These are phyloP conservation scores for Zosterops japonicus DNA, from an alignment of 2,113 vertebrate species.

Conservation along the genomic window DNA sequence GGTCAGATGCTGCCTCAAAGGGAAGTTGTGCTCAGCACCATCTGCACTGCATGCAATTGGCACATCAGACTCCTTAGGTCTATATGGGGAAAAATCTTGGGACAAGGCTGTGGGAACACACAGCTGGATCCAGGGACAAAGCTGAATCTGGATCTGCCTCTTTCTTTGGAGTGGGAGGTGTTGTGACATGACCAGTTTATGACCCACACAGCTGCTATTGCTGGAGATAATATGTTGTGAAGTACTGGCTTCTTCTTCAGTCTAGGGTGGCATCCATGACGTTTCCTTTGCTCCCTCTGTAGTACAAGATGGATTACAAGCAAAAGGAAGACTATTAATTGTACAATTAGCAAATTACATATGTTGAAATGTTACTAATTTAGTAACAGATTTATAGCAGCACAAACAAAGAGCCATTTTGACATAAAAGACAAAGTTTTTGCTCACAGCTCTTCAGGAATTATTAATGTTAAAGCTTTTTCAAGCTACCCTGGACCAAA, in stretches of 20 bases:
- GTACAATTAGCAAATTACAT: conserved; percentile 30
- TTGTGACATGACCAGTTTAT: not conserved
- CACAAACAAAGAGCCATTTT: not conserved
- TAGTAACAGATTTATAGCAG: conserved; percentile 6
- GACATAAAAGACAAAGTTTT: not conserved
- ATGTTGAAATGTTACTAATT: not conserved
- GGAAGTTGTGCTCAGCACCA: fast-evolving
- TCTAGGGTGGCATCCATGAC: not conserved
- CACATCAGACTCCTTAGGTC: fast-evolving
- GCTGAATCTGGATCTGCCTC: not conserved
- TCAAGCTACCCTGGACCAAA: not conserved
- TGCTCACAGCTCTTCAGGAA: not conserved
- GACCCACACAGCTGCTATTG: fast-evolving
- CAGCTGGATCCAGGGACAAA: not conserved
- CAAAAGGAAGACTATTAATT: conserved; percentile 3
- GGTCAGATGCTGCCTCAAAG: not conserved
- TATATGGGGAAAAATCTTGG: not conserved
- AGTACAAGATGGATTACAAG: conserved; percentile 49
- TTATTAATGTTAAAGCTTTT: not conserved
- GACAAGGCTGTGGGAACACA: not conserved
- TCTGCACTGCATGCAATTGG: no score
- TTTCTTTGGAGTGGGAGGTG: not conserved
- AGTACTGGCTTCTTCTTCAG: not conserved
- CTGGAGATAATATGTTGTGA: not conserved
- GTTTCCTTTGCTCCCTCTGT: not conserved